Conservation (phyloP, 2,888 invertebrate genomes). For the Frankliniella fusca region DNA sequence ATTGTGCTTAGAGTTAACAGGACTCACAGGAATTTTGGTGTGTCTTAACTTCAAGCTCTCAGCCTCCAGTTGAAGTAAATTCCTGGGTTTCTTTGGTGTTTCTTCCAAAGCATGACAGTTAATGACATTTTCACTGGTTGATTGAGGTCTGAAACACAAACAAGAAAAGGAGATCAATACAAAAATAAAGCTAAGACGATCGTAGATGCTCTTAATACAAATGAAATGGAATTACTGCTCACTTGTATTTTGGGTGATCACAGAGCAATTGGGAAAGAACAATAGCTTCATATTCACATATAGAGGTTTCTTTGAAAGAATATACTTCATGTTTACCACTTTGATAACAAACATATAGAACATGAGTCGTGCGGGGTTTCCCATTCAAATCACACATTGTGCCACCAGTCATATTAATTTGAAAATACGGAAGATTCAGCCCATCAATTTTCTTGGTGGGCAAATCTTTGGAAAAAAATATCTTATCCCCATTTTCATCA, state of each 20-base stretch:
- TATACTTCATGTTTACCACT: constrained; percentile 89
- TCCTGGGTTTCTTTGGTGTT: constrained; percentile 67
- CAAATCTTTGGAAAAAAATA: constrained; percentile 42
- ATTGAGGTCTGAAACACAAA: constrained; percentile 53
- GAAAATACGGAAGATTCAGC: constrained; percentile 79
- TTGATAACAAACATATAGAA: constrained; percentile 83
- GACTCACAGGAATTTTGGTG: constrained; percentile 55
- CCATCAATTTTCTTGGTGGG: constrained; percentile 77
- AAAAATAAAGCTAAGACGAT: background rate
- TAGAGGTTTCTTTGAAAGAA: constrained; percentile 86
- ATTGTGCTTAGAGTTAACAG: constrained; percentile 33
- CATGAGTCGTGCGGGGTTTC: constrained; percentile 72
- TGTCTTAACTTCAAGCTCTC: constrained; percentile 66
- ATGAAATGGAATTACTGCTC: constrained; percentile 33
- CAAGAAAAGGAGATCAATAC: background rate
- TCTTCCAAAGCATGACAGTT: constrained; percentile 65
- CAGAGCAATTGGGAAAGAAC: constrained; percentile 85
- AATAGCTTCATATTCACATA: constrained; percentile 90
- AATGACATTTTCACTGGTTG: constrained; percentile 71
- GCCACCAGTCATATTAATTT: constrained; percentile 79
- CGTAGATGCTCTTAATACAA: background rate
- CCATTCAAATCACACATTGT: constrained; percentile 88
- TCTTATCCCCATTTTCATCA: constrained; percentile 27
- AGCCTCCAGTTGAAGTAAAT: constrained; percentile 64
- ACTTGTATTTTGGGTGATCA: constrained; percentile 79